These are phyloP conservation scores for Drosophila prostipennis DNA, from an alignment of 2,888 invertebrate species.

Conservation along the genomic window DNA sequence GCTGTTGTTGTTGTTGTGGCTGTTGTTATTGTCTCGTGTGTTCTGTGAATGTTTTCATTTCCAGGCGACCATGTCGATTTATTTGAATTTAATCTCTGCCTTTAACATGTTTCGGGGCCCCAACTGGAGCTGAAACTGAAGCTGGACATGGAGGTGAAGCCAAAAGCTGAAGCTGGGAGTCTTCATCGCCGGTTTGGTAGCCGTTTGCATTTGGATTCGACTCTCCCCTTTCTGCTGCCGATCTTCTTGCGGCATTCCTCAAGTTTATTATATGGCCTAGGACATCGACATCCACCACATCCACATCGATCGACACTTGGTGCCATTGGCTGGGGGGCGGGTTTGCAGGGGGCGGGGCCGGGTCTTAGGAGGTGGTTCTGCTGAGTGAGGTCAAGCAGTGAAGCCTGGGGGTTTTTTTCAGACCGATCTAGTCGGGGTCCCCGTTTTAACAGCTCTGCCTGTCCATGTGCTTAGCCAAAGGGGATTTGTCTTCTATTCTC, in stretches of 20 bases:
- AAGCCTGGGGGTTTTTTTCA: slow-evolving; percentile 11
- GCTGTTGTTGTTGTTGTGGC: slow-evolving; percentile 11
- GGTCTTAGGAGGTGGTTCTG: slow-evolving; percentile 14
- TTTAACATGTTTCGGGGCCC: slow-evolving; percentile 63
- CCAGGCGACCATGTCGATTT: slow-evolving; percentile 82
- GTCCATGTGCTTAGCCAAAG: slow-evolving; percentile 26
- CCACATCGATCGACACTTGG: slow-evolving; percentile 62
- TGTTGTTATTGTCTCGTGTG: slow-evolving; percentile 56
- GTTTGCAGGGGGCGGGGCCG: background rate
- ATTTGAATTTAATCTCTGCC: slow-evolving; percentile 82
- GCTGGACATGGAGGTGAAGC: slow-evolving; percentile 15
- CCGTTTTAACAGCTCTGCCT: slow-evolving; percentile 57
- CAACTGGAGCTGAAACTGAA: slow-evolving; percentile 40
- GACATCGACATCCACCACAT: slow-evolving; percentile 52
- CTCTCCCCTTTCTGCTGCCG: slow-evolving; percentile 38
- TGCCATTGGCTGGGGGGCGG: slow-evolving; percentile 16
- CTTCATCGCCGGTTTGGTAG: slow-evolving; percentile 29
- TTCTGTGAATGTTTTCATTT: slow-evolving; percentile 82
- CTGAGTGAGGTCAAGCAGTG: slow-evolving; percentile 32
- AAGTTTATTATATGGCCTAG: slow-evolving; percentile 59
- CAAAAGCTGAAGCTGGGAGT: slow-evolving; percentile 25
- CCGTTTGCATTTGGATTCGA: slow-evolving; percentile 43
- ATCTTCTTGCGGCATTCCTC: slow-evolving; percentile 51
- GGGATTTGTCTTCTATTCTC: slow-evolving; percentile 47
- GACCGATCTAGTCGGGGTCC: slow-evolving; percentile 29